Conservation (phyloP, 2,888 invertebrate genomes). For the Xestia rhomboidea region DNA sequence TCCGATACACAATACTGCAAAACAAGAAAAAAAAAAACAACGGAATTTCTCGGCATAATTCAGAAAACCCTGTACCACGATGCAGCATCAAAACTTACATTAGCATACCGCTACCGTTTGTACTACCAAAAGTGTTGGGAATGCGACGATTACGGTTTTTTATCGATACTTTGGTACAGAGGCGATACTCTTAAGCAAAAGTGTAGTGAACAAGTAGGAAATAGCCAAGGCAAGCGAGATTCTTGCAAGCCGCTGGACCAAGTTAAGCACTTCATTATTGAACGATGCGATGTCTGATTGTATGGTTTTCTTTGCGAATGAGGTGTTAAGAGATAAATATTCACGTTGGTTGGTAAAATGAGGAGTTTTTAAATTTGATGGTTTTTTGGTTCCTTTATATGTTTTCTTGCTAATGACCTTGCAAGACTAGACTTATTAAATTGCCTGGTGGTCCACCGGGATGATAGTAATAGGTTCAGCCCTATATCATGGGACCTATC, state of each 20-base stretch:
- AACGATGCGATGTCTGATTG: conserved; percentile 54
- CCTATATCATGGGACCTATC: too few relatives aligned
- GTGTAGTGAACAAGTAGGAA: conserved; percentile 84
- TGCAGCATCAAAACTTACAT: conserved; percentile 10
- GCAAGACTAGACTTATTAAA: background rate
- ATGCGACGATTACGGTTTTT: conserved; percentile 35
- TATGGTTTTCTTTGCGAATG: conserved; percentile 49
- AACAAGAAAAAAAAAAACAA: conserved; percentile 49
- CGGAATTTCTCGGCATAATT: conserved; percentile 63
- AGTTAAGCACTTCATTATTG: conserved; percentile 76
- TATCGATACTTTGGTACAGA: conserved; percentile 63
- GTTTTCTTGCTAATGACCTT: background rate
- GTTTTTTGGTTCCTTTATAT: background rate
- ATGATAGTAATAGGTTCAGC: too few relatives aligned
- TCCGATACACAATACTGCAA: conserved; percentile 51
- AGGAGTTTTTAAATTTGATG: background rate
- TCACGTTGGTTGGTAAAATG: conserved; percentile 9
- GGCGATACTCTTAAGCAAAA: conserved; percentile 51
- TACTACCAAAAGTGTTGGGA: conserved; percentile 38
- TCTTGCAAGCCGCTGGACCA: conserved; percentile 79
- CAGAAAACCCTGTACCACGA: conserved; percentile 63
- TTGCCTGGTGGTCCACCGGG: too few relatives aligned
- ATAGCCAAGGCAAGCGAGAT: conserved; percentile 88
- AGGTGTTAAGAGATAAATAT: conserved; percentile 56
- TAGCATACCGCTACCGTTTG: conserved; percentile 52